A percentile compares a stretch with the other conserved stretches of the same genome.
These are phyloP conservation scores for Dunckerocampus dactyliophorus DNA, from an alignment of 2,113 vertebrate species.

Conservation along the genomic window DNA sequence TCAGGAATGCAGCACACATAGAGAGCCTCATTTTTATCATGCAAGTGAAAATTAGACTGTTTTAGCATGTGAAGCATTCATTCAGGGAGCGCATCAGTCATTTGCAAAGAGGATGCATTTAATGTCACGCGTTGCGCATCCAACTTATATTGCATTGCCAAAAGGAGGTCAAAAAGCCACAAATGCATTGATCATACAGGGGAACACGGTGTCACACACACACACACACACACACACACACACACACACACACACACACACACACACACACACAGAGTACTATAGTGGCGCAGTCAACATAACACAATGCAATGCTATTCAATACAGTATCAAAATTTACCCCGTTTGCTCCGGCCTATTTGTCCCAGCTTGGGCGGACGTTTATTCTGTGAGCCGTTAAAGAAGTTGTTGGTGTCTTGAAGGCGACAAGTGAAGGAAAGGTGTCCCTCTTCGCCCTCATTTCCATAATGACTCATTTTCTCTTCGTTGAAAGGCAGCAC, in stretches of 20 bases:
- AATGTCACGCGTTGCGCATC: conserved; percentile 56
- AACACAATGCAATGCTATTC: conserved; percentile 9
- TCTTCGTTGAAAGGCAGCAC: conserved; percentile 94
- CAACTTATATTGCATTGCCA: conserved; percentile 63
- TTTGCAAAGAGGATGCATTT: conserved; percentile 1
- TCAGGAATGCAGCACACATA: too few species aligned
- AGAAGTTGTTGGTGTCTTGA: conserved; percentile 97
- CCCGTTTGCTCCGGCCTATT: conserved; percentile 93
- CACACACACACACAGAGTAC: not conserved
- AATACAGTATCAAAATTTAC: conserved; percentile 62
- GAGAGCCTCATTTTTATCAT: conserved; percentile 10
- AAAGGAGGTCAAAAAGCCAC: conserved; percentile 26
- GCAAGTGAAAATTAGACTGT: conserved; percentile 20
- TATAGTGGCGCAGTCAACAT: conserved; percentile 42
- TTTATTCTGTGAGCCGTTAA: conserved; percentile 87
- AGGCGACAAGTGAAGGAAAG: conserved; percentile 97
- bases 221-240: not conserved
- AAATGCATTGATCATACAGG: not conserved
- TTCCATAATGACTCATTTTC: conserved; percentile 91
- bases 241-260: not conserved
- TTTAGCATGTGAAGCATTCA: conserved; percentile 27
- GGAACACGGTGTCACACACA: not conserved
- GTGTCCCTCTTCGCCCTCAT: conserved; percentile 87
- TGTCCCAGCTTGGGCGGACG: conserved; percentile 94
- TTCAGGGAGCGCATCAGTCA: conserved; percentile 23